Evolutionary conservation across 1,140 invertebrate species (phyloP).

Genomic region (Pissodes strobi): DNA sequence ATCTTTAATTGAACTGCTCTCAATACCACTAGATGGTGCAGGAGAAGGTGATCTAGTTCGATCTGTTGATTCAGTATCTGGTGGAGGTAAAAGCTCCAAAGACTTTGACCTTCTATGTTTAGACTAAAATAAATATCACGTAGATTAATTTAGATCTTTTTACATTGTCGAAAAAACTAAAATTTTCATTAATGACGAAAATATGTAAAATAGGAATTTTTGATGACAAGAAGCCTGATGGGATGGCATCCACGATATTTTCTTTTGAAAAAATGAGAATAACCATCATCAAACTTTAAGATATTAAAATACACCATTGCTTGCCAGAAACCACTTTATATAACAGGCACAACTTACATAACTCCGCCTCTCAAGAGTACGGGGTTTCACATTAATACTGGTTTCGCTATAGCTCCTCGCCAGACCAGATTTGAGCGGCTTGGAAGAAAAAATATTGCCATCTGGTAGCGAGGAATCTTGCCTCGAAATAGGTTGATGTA

Average conservation of each 20-base stretch:
- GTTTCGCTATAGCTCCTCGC: constrained; percentile 62
- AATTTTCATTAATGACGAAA: no score
- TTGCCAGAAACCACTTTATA: no score
- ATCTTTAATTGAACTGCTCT: constrained; percentile 87
- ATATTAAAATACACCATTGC: no score
- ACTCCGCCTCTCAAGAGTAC: constrained; percentile 29
- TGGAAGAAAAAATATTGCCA: constrained; percentile 41
- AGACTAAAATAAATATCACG: no score
- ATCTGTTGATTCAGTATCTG: constrained; percentile 51
- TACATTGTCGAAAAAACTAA: no score
- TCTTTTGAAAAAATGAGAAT: no score
- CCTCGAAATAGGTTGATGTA: constrained; percentile 37
- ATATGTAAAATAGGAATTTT: no score
- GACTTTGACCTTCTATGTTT: constrained; percentile 48
- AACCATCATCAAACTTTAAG: no score
- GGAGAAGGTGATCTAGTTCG: constrained; percentile 79
- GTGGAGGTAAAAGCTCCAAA: constrained; percentile 45
- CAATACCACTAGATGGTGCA: constrained; percentile 84
- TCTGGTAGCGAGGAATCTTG: constrained; percentile 51
- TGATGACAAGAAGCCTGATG: no score
- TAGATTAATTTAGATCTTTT: no score
- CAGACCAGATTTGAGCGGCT: constrained; percentile 50
- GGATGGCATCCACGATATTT: no score
- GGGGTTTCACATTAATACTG: constrained; percentile 53
- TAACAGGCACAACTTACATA: constrained; percentile 32